Conservation (phyloP, 2,888 invertebrate genomes). For the Baronia brevicornis region DNA sequence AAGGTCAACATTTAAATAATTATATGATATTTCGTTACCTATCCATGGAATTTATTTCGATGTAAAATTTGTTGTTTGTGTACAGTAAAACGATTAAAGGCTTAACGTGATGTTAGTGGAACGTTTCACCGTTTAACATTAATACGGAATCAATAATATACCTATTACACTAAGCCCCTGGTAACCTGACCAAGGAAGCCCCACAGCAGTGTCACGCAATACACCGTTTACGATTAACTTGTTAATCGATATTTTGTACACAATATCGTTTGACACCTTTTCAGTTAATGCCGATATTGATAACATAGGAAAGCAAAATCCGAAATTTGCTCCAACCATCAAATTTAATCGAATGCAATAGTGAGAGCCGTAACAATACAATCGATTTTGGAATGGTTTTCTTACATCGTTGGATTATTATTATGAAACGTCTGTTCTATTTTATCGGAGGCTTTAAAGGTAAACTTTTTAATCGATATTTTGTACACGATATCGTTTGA, state of each 20-base stretch:
- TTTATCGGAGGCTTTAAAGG: no score
- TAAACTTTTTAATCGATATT: constrained; percentile 12
- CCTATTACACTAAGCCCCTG: constrained; percentile 22
- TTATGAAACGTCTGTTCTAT: no score
- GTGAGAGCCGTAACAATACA: no score
- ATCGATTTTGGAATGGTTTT: no score
- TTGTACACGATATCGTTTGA: constrained; percentile 6
- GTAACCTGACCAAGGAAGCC: constrained; percentile 31
- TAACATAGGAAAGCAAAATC: not conserved
- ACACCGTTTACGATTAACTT: constrained; percentile 11
- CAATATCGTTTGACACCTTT: not conserved
- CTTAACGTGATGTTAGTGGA: no score
- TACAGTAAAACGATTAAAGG: no score
- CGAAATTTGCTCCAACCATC: not conserved
- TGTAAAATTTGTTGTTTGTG: no score
- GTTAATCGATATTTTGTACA: constrained; percentile 12
- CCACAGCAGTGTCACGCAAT: constrained; percentile 13
- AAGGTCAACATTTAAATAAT: no score
- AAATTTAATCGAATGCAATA: no score
- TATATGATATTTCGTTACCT: no score
- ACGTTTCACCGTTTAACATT: constrained; percentile 68
- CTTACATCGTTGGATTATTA: no score
- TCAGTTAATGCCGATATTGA: not conserved
- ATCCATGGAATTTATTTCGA: no score
- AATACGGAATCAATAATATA: constrained; percentile 15